A percentile compares a stretch with the other conserved stretches of the same genome.
phyloP scores from a whole-genome alignment of 2,113 vertebrate species.

The Takifugu flavidus region DNA sequence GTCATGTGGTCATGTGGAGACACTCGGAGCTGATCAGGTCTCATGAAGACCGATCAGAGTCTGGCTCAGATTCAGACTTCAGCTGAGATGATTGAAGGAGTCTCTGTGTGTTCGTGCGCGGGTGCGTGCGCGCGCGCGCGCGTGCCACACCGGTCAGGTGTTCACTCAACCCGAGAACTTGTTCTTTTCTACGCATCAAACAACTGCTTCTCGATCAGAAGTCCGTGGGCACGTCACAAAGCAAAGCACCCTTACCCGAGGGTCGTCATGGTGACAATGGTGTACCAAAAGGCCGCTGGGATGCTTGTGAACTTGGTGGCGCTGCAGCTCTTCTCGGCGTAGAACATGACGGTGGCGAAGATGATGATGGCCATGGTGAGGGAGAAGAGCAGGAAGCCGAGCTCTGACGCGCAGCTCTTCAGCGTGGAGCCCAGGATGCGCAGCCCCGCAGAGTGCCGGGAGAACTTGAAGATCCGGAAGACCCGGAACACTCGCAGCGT shows the following conservation, averaged over 20 bases:
- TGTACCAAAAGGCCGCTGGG: slow-evolving; percentile 98
- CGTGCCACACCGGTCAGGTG: too few relatives aligned
- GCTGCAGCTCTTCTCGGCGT: slow-evolving; percentile 93
- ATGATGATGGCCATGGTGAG: slow-evolving; percentile 99
- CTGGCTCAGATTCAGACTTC: not conserved
- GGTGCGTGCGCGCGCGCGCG: too few relatives aligned
- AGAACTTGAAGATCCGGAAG: slow-evolving; percentile 98
- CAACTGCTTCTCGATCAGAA: not conserved
- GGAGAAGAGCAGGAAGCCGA: slow-evolving; percentile 97
- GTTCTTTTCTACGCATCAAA: not conserved
- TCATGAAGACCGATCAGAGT: too few relatives aligned
- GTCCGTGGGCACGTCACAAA: not conserved
- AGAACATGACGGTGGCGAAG: slow-evolving; percentile 99
- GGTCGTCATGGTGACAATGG: slow-evolving; percentile 99
- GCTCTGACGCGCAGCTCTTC: slow-evolving; percentile 95
- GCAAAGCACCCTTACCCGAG: slow-evolving; percentile 84
- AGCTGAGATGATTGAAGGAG: not conserved
- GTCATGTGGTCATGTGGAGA: too few relatives aligned
- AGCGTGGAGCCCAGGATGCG: slow-evolving; percentile 95
- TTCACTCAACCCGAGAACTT: too few relatives aligned
- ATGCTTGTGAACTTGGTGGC: slow-evolving; percentile 97
- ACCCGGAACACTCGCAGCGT: slow-evolving; percentile 94
- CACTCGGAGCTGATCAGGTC: too few relatives aligned
- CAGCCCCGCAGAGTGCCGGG: slow-evolving; percentile 94
- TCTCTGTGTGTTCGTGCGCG: too few relatives aligned